Evolutionary conservation across 1,140 invertebrate genomes (phyloP).

Genomic region (Trialeurodes vaporariorum): DNA sequence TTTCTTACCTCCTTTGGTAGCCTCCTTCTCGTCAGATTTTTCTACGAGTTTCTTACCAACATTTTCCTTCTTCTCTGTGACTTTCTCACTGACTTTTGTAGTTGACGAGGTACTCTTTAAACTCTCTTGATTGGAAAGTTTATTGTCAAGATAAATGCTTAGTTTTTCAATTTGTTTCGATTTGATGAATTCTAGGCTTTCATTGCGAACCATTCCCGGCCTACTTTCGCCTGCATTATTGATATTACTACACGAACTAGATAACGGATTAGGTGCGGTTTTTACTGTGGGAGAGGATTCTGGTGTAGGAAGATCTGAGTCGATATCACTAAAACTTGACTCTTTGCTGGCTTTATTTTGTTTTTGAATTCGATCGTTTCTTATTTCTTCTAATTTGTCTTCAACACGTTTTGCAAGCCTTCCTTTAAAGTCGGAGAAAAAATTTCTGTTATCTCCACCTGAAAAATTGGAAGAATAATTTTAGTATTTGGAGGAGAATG

Average conservation of each 20-base stretch:
- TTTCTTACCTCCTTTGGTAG: no score
- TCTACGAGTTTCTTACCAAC: no score
- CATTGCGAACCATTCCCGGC: not conserved
- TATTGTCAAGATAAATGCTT: not conserved
- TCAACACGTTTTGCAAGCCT: not conserved
- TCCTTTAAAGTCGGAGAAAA: not conserved
- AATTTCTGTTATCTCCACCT: not conserved
- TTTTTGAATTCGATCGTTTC: no score
- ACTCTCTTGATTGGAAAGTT: not conserved
- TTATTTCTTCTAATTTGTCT: no score
- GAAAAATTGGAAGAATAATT: no score
- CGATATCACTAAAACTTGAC: not conserved
- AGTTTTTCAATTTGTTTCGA: not conserved
- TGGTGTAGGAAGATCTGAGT: not conserved
- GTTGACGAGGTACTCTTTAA: not conserved
- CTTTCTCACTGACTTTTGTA: not conserved
- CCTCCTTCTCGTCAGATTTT: not conserved
- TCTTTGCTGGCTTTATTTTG: not conserved
- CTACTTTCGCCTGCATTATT: not conserved
- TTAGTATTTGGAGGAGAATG: no score
- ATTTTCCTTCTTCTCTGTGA: not conserved
- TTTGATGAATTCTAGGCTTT: not conserved
- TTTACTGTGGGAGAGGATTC: not conserved
- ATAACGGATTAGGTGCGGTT: not conserved
- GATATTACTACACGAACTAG: not conserved